Evolutionary conservation across 2,797 vertebrate species (phyloP).

Genomic region (Tamandua tetradactyla): DNA sequence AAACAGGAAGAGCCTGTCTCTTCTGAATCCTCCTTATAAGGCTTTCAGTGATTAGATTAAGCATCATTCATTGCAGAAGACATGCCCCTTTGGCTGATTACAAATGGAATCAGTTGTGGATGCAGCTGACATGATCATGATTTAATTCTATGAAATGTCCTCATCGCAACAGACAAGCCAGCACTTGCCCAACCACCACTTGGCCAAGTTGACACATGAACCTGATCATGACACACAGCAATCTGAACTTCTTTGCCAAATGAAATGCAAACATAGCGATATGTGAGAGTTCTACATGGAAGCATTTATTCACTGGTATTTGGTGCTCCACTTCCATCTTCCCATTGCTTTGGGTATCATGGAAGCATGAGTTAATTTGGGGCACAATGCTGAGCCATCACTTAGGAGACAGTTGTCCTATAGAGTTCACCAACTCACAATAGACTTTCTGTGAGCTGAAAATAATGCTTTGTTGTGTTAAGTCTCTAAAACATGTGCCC

Average conservation of each 20-base stretch:
- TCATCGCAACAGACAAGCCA: too few relatives aligned
- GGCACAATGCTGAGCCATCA: neutral
- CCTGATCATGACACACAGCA: too few relatives aligned
- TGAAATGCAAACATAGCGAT: neutral
- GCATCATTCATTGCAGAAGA: too few relatives aligned
- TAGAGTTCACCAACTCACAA: neutral
- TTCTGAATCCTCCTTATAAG: too few relatives aligned
- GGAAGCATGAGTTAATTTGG: neutral
- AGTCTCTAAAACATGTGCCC: neutral
- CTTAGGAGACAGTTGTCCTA: neutral
- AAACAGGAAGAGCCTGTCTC: too few relatives aligned
- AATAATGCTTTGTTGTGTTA: neutral
- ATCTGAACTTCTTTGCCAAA: neutral
- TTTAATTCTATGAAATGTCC: too few relatives aligned
- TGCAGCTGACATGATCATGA: too few relatives aligned
- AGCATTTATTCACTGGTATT: neutral
- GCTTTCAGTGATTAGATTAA: too few relatives aligned
- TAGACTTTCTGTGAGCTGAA: neutral
- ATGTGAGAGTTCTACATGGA: neutral
- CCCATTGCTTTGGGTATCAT: neutral
- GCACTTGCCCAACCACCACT: too few relatives aligned
- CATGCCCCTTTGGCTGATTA: too few relatives aligned
- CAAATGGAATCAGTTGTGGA: too few relatives aligned
- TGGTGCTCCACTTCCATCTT: fast-evolving
- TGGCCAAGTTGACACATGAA: too few relatives aligned